A percentile compares a stretch with the other conserved stretches of the same genome.
Conservation (phyloP, 1,140 invertebrate genomes). For the Drosophila orosa region DNA sequence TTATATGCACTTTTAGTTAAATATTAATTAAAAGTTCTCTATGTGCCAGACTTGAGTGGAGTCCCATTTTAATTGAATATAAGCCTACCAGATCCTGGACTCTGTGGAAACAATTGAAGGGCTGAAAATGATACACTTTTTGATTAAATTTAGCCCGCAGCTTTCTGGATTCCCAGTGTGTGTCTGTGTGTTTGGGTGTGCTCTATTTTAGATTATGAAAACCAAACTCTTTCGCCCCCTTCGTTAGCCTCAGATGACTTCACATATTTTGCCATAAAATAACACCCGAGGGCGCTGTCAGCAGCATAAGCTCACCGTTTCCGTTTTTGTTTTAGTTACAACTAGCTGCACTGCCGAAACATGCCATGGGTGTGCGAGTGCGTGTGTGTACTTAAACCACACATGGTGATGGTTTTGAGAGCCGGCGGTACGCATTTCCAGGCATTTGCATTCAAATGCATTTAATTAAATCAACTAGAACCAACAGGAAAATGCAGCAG, state of each 20-base stretch:
- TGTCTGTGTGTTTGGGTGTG: neutral
- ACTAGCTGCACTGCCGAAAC: constrained; percentile 41
- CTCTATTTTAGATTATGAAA: constrained; percentile 60
- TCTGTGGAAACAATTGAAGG: constrained; percentile 15
- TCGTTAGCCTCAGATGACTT: constrained; percentile 20
- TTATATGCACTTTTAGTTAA: neutral
- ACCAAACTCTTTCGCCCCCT: constrained; percentile 20
- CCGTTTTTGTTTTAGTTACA: constrained; percentile 76
- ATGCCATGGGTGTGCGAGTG: constrained; percentile 2
- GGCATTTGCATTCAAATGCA: constrained; percentile 80
- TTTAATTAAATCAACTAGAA: constrained; percentile 81
- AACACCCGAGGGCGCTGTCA: constrained; percentile 78
- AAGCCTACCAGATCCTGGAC: constrained; percentile 9
- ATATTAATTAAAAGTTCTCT: neutral
- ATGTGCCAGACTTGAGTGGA: neutral
- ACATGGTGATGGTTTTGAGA: constrained; percentile 64
- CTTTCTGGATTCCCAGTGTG: constrained; percentile 18
- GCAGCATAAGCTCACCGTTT: constrained; percentile 73
- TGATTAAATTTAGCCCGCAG: constrained; percentile 68
- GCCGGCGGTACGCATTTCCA: constrained; percentile 65
- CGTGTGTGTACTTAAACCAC: constrained; percentile 49
- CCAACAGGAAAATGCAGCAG: constrained; percentile 74
- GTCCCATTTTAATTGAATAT: constrained; percentile 27
- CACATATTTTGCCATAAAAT: constrained; percentile 75
- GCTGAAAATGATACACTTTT: constrained; percentile 56